Conservation (phyloP, 2,797 vertebrate species). For the Gastrophryne carolinensis region DNA sequence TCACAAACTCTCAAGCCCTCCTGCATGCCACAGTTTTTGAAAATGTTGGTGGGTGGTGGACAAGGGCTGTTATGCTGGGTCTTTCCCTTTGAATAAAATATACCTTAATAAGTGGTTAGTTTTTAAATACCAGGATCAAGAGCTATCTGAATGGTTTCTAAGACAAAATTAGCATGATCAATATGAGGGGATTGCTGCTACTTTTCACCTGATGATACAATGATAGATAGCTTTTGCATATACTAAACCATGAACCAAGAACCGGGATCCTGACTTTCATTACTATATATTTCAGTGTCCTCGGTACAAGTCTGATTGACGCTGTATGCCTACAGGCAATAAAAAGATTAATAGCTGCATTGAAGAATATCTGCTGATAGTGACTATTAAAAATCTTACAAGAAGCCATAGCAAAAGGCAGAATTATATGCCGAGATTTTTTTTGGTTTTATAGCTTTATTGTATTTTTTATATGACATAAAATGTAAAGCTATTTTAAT, state of each 20-base stretch:
- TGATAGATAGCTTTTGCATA: slow-evolving; percentile 37
- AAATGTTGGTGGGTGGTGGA: no score
- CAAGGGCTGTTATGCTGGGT: no score
- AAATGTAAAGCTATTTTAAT: slow-evolving; percentile 60
- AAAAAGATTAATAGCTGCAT: slow-evolving; percentile 46
- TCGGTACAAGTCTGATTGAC: slow-evolving; percentile 50
- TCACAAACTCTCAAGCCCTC: no score
- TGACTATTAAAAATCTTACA: slow-evolving; percentile 52
- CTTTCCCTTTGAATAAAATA: no score
- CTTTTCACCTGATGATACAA: slow-evolving; percentile 10
- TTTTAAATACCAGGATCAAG: no score
- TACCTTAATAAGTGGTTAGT: no score
- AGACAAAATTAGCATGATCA: not conserved
- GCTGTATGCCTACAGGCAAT: slow-evolving; percentile 15
- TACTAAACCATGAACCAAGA: slow-evolving; percentile 17
- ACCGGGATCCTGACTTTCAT: slow-evolving; percentile 45
- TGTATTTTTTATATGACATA: slow-evolving; percentile 50
- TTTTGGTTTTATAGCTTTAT: slow-evolving; percentile 50
- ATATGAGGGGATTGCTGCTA: not conserved
- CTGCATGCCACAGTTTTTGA: no score
- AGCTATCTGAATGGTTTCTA: no score
- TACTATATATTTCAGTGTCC: slow-evolving; percentile 51
- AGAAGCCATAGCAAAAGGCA: slow-evolving; percentile 46
- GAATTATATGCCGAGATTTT: slow-evolving; percentile 48
- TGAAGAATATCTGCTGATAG: slow-evolving; percentile 48